These are phyloP conservation scores for Calliphora vicina DNA, from an alignment of 1,140 invertebrate species.

Conservation along the genomic window DNA sequence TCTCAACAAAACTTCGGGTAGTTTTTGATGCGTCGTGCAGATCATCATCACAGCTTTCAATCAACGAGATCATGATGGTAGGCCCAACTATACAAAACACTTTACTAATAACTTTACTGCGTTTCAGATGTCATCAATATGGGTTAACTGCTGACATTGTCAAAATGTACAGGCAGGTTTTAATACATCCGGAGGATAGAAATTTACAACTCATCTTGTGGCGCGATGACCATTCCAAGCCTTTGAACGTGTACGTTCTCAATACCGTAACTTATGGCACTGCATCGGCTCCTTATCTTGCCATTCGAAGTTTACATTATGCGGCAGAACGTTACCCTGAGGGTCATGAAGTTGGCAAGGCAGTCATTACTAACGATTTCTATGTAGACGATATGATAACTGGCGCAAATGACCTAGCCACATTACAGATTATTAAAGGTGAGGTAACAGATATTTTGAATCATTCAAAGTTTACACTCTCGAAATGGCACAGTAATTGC, in stretches of 20 bases:
- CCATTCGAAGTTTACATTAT: conserved; percentile 49
- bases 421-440: not conserved
- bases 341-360: conserved; percentile 44
- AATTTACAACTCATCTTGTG: too few relatives aligned
- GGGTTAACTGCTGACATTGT: conserved; percentile 44
- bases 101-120: conserved; percentile 26
- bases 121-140: conserved; percentile 51
- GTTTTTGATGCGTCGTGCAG: conserved; percentile 46
- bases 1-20: too few relatives aligned
- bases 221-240: too few relatives aligned
- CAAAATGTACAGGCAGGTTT: conserved; percentile 57
- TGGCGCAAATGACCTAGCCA: conserved; percentile 45
- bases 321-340: conserved; percentile 42
- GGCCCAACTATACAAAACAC: conserved; percentile 34
- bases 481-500: conserved; percentile 38
- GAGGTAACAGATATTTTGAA: conserved; percentile 26
- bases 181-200: conserved; percentile 39
- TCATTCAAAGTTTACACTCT: not conserved
- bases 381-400: conserved; percentile 66
- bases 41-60: conserved; percentile 39
- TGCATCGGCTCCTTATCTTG: conserved; percentile 56
- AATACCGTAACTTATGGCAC: conserved; percentile 52
- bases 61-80: conserved; percentile 40
- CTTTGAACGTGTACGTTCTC: conserved; percentile 42
- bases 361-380: conserved; percentile 54